Evolutionary conservation across 2,888 invertebrate genomes (phyloP).

Genomic region (Orthonychiurus folsomi): DNA sequence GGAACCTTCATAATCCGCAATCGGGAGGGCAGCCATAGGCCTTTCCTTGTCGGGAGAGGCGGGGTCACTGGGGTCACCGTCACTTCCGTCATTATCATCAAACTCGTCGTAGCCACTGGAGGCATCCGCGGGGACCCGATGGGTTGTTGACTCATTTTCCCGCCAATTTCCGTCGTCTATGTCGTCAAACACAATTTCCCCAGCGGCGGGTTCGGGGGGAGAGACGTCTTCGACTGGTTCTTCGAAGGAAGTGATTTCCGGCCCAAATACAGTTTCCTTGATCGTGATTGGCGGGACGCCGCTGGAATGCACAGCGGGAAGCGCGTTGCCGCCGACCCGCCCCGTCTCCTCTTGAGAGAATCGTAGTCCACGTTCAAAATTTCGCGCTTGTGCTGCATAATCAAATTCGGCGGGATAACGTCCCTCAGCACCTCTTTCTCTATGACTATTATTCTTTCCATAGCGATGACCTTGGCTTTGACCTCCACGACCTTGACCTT

Average conservation of each 20-base stretch:
- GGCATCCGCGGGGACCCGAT: constrained; percentile 18
- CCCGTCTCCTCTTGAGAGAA: neutral
- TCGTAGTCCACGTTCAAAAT: neutral
- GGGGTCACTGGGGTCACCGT: constrained; percentile 21
- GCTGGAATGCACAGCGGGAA: neutral
- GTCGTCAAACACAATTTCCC: constrained; percentile 75
- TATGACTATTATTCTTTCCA: neutral
- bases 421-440: neutral
- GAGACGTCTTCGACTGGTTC: constrained; percentile 19
- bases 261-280: constrained; percentile 40
- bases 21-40: constrained; percentile 75
- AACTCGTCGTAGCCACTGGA: constrained; percentile 32
- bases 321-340: neutral
- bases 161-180: constrained; percentile 54
- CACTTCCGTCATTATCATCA: constrained; percentile 29
- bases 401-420: neutral
- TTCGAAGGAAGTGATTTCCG: constrained; percentile 40
- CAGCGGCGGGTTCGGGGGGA: constrained; percentile 15
- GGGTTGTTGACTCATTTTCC: neutral
- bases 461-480: neutral
- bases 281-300: constrained; percentile 28
- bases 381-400: neutral
- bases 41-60: constrained; percentile 40
- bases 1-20: constrained; percentile 85
- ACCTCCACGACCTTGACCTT: too few relatives aligned